These are phyloP conservation scores for Apostichopus californicus DNA, from an alignment of 35 echinoderm and acorn worm species.

Conservation along the genomic window DNA sequence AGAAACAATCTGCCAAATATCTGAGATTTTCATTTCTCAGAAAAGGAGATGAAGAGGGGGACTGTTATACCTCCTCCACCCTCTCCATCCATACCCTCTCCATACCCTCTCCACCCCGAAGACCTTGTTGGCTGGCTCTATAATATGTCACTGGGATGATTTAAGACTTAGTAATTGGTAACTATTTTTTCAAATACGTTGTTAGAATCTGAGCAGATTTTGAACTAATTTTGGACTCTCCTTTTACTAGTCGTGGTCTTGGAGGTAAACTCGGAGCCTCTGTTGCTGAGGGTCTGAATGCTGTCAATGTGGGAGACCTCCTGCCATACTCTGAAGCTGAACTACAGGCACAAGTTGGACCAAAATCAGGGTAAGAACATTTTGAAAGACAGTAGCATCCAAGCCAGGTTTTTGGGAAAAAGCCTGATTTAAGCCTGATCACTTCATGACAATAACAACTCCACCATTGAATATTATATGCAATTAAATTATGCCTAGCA, in stretches of 20 bases:
- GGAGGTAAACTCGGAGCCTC: constrained; percentile 86
- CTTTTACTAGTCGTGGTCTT: constrained; percentile 73
- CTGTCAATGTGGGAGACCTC: constrained; percentile 82
- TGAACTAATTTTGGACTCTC: background rate
- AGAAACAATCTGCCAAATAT: too few relatives aligned
- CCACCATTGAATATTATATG: background rate
- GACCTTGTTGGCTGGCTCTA: too few relatives aligned
- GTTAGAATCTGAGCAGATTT: too few relatives aligned
- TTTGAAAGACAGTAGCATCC: background rate
- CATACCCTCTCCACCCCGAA: too few relatives aligned
- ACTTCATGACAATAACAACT: background rate
- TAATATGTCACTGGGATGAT: too few relatives aligned
- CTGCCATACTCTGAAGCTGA: constrained; percentile 69
- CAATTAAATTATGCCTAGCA: background rate
- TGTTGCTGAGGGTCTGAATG: constrained; percentile 58
- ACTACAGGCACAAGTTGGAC: constrained; percentile 75
- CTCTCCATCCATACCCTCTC: too few relatives aligned
- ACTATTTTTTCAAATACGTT: too few relatives aligned
- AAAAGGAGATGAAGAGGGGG: too few relatives aligned
- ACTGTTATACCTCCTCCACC: too few relatives aligned
- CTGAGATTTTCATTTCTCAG: too few relatives aligned
- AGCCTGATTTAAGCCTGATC: background rate
- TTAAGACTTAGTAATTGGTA: too few relatives aligned
- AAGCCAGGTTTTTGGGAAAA: background rate
- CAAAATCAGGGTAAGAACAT: constrained; percentile 89